Evolutionary conservation across 1,140 invertebrate genomes (phyloP), one percentile per base, ranked within the genome.

Genomic region (Musca domestica): DNA sequence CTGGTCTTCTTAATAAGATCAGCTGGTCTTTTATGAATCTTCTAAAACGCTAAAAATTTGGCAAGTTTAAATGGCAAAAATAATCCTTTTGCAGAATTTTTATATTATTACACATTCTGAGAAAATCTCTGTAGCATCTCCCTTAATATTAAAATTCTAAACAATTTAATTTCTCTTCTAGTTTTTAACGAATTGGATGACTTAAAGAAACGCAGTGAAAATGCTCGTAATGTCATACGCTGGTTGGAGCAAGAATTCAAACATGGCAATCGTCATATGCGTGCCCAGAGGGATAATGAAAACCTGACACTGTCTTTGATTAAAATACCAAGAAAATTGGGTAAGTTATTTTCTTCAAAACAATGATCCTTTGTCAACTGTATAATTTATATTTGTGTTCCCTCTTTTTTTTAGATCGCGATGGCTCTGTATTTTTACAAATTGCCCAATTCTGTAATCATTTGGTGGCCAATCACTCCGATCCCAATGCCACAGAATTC

Each of bases 201-300:
- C 67, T 80, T 94, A 63, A 96, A 97, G 83, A 90, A 88, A 71
- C 89, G 87, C 76, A 90, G 86, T 71, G 86, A 87, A 66, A 86
- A 89, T 71, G 94, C 94, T 0, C 85, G 95, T 58, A 93, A 95
- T 78, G 93, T 92, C 2, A 96, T 95, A 63, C 90, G 95, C 70
- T 96, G 95, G 94, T 82, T 98, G 58, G 95, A 96, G 81, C 82
- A 85, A 22, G 93, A 96, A 82, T 88, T 96, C 19, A 88, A 90
- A 67, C 88, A 89, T 71, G 95, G 95, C 10, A 94, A 93, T 70
- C 85, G 93, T 64, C 95, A 91, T 77, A 81, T 94, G 69, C 84
- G 91, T 70, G 90, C 92, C 4, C 94, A 95, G 81, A 87, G 91
- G 27, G 88, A 90, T 19, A 89, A 92, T 30, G 94, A 96, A 80